Base-by-base conservation (phyloP, 1,140 invertebrate species). In the Hylaeus volcanicus region DNA sequence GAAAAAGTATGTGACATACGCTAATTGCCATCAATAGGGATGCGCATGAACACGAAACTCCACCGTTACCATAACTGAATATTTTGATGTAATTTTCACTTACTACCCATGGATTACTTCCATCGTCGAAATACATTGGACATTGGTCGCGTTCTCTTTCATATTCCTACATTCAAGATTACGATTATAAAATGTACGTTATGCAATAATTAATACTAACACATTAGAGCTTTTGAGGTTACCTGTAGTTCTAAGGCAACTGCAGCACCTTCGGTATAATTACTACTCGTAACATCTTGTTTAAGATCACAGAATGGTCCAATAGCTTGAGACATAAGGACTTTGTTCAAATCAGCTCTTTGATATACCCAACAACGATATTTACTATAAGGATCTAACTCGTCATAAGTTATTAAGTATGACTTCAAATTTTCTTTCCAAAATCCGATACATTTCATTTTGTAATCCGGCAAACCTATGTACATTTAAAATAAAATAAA, bases 311-410 rank as follows among this genome's bases (percentile, higher is more conserved):
- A 99, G 86, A 96, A 98, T 1, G 98, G 96, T 41, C 98, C 98
- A 51, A 98, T 95, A 14, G 98, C 96, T 92, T 98, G 96, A 3
- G 98, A 98, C 97, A 98, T 97, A 2, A 97, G 93, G 37, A 98
- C 95, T 80, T 96, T 94, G 89, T 99, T 99, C 82, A 99, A 95
- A 95, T 99, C 98, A 43, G 98, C 96, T 88, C 98, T 95, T 91
- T 99, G 98, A 94, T 99, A 99, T 0, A 99, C 98, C 98, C 98
- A 99, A 91, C 98, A 99, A 86, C 98, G 95, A 92, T 99, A 99
- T 92, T 96, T 98, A 15, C 98, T 99, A 86, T 98, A 97, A 0
- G 98, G 97, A 95, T 99, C 98, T 82, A 99, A 94, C 90, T 98
- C 98, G 92, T 99, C 98, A 91, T 98, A 99, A 0, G 99, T 99